Base-by-base conservation (phyloP, 1,140 invertebrate species). In the Episyrphus balteatus region DNA sequence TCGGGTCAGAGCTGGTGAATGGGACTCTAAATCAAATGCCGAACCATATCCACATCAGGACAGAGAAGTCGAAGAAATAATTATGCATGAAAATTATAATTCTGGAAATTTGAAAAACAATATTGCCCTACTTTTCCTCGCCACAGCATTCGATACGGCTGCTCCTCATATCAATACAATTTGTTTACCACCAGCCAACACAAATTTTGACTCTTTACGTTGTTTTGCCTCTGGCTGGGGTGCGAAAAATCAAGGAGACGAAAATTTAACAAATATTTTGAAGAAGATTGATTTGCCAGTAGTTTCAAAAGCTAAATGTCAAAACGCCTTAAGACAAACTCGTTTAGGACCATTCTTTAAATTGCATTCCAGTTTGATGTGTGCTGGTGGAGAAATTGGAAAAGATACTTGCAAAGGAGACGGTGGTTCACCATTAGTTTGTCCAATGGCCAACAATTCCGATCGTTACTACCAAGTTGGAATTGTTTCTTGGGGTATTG, bases 121-220 rank as follows among this genome's bases (percentile, higher is more conserved):
- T 55, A 79, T 88, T 14, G 82, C 82, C 0, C 43, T 88, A 38
- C 63, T 86, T 5, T 74, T 80, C 48, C 61, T 88, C 38, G 78
- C 81, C 57, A 75, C 75, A 0, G 62, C 56, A 0, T 83, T 86
- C 11, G 66, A 67, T 32, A 73, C 87, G 44, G 78, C 74, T 38
- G 69, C n/a, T n/a, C n/a, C 76, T 26, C 73, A 81, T 53, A 75
- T 88, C 1, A 82, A 84, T 65, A 81, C 84, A 2, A 77, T 84
- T 34, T 89, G 86, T 58, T 66, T 89, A 37, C 83, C 85, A 2
- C 53, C 72, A 6, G 38, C 39, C 0, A 9, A 44, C 2, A 17
- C 42, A 17, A 37, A 55, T 31, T 38, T 50, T 33, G 42, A 37
- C 9, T 42, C 53, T 0, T 46, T 52, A 26, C 51, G 56, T 0